Evolutionary conservation across 92 coral and sea anemone genomes (phyloP).

Genomic region (Bergia puertoricense): DNA sequence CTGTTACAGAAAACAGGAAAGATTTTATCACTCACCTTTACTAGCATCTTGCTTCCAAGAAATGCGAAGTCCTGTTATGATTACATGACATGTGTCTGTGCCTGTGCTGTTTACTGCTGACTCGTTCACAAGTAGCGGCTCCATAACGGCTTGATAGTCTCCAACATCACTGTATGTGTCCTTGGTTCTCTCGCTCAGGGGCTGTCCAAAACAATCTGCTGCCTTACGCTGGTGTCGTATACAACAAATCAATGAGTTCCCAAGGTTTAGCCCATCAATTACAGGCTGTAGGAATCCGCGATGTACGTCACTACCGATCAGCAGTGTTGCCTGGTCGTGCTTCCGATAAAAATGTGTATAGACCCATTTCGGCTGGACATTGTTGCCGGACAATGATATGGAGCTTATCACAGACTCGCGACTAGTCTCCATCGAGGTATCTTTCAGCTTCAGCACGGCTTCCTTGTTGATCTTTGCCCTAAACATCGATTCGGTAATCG

Average conservation of each 20-base stretch:
- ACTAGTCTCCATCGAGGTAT: slow-evolving; percentile 27
- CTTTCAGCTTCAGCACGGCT: slow-evolving; percentile 23
- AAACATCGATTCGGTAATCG: too few species aligned
- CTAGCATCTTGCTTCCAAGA: slow-evolving; percentile 54
- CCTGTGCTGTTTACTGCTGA: slow-evolving; percentile 70
- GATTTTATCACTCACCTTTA: slow-evolving; percentile 14
- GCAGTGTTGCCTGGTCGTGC: slow-evolving; percentile 58
- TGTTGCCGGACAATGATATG: background rate
- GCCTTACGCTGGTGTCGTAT: slow-evolving; percentile 78
- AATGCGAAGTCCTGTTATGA: slow-evolving; percentile 50
- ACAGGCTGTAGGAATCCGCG: slow-evolving; percentile 82
- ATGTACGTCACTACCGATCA: slow-evolving; percentile 66
- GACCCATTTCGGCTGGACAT: slow-evolving; percentile 11
- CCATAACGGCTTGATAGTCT: slow-evolving; percentile 73
- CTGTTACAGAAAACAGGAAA: background rate
- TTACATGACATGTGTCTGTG: slow-evolving; percentile 37
- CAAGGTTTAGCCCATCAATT: slow-evolving; percentile 68
- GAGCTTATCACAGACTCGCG: slow-evolving; percentile 32
- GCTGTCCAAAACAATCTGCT: slow-evolving; percentile 59
- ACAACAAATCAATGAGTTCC: slow-evolving; percentile 66
- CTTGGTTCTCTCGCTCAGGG: slow-evolving; percentile 52
- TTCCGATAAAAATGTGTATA: slow-evolving; percentile 60
- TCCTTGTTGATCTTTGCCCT: slow-evolving; percentile 41
- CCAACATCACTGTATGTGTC: slow-evolving; percentile 59
- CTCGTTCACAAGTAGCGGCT: slow-evolving; percentile 81